Evolutionary conservation across 2,888 invertebrate genomes (phyloP), one percentile per base, ranked within the genome.

Genomic region (Alloscopus bannaensis): DNA sequence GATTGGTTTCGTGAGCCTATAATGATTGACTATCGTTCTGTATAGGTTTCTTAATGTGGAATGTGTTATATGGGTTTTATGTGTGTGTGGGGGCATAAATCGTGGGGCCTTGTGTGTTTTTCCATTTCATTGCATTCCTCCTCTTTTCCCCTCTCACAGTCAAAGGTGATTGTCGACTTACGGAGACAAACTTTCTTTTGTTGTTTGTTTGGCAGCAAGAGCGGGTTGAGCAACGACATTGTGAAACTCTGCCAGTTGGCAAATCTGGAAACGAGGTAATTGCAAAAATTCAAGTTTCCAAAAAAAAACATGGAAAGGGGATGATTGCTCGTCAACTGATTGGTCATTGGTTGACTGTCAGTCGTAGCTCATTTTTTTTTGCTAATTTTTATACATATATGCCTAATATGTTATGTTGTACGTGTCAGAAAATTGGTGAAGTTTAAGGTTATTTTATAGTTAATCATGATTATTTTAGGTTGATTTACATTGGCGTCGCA

Each of bases 241-340:
- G 71, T 55, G 84, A 84, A 11, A 72, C 76, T 11, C 28, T 77
- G 13, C 84, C 84, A n/a, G 75, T 84, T 11, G 84, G 84, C 24
- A 81, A 81, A 65, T 72, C 81, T 2, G 76, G 75, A 47, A 82
- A 78, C 42, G 84, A 84, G 81, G 84, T 84, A 64, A 80, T 47
- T n/a, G n/a, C n/a, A n/a, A n/a, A n/a, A n/a, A 66, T 13, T 57
- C n/a, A n/a, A n/a, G n/a, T n/a, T n/a, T n/a, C n/a, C n/a, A n/a
- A n/a, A n/a, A n/a, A n/a, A n/a, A n/a, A n/a, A 28, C 31, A 8
- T 31, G 40, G 13, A 50, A 50, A 18, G 11, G 18, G 18, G 16
- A 18, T 18, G 11, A 6, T 50, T 50, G 6, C 18, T 18, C 50
- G 50, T 6, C 18, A 16, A 50, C 11, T n/a, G 18, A 16, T 50